Base-by-base conservation (phyloP, 2,113 vertebrate species). In the Alouatta palliata region DNA sequence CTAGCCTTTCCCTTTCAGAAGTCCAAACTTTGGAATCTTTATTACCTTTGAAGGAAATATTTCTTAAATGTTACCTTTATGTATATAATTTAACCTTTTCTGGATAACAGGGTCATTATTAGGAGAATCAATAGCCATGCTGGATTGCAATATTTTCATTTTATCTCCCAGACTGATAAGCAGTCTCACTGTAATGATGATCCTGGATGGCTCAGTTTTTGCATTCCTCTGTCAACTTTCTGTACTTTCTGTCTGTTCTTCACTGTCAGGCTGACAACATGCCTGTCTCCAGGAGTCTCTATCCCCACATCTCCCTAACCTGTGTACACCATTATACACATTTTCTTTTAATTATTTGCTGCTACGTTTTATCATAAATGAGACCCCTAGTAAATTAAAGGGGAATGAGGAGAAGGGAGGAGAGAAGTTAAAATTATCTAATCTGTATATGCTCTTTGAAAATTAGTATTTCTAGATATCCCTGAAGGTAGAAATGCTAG, bases 21-120 rank as follows among this genome's bases (percentile, higher is more conserved):
- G 52, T 94, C 45, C 37, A 93, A 83, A 79, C 21, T 37, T 90
- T 43, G 32, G 93, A 64, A 87, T 93, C 54, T 61, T 73, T 76
- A 94, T 93, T 56, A 84, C 12, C n/a, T 87, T 92, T 84, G 25
- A 91, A 93, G 20, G 6, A 66, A 79, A 73, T 76, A 1, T 82
- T 79, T 75, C 47, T 93, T 32, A 88, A 70, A 68, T 82, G 56
- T 49, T 91, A 70, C 58, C n/a, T 91, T 80, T 91, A 35, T 94
- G 12, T 12, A 56, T 73, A 11, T 83, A 66, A 86, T 0, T 73
- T 73, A 71, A 71, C 5, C 14, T 93, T 95, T 87, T 83, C 70
- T 92, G 35, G 30, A 70, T 79, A 45, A 6, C 58, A 54, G 30
- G 19, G n/a, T 84, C 21, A 35, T 80, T 32, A 92, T 88, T 88